Evolutionary conservation across 2,888 invertebrate species (phyloP).

Genomic region (Oligia latruncula): DNA sequence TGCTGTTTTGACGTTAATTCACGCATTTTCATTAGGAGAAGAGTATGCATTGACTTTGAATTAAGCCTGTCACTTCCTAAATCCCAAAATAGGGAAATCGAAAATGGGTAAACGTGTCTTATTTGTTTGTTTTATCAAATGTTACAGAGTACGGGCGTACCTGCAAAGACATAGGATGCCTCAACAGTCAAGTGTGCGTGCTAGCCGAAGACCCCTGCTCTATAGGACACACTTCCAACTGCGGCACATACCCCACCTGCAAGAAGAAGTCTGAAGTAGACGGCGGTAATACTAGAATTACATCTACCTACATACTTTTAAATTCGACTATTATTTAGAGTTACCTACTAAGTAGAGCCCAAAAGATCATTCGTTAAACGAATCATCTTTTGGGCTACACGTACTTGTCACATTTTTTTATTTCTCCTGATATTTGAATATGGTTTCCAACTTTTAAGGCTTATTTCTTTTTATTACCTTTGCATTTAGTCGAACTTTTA

Average conservation of each 20-base stretch:
- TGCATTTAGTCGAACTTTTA: background rate
- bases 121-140: conserved; percentile 34
- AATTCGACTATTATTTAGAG: background rate
- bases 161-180: conserved; percentile 94
- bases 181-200: conserved; percentile 93
- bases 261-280: conserved; percentile 89
- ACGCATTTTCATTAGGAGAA: background rate
- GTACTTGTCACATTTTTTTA: background rate
- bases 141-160: conserved; percentile 94
- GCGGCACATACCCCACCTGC: conserved; percentile 93
- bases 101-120: background rate
- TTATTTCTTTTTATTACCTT: background rate
- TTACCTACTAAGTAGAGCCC: background rate
- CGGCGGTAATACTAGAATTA: conserved; percentile 72
- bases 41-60: background rate
- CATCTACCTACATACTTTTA: background rate
- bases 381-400: background rate
- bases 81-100: conserved; percentile 1
- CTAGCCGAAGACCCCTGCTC: conserved; percentile 93
- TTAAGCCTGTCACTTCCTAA: background rate
- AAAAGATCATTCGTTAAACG: background rate
- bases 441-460: background rate
- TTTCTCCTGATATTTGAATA: background rate
- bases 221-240: conserved; percentile 89
- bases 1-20: background rate